Percentiles rank a stretch among this genome's conserved stretches.
Conservation (phyloP, 2,797 vertebrate genomes). For the Cottoperca gobio region DNA sequence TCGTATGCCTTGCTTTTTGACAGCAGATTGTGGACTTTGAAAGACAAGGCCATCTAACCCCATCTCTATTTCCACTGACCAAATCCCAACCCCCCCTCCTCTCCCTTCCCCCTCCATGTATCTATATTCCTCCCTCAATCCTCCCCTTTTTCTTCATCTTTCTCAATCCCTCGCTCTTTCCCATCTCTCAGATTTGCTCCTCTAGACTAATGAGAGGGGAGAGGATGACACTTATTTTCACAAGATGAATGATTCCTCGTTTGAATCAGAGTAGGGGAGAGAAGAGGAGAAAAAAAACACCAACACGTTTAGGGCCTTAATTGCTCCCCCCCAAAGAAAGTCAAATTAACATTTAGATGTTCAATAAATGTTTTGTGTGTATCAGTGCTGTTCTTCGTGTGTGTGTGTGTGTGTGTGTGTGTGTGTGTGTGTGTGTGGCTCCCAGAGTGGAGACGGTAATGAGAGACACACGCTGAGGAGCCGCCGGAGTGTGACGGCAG, state of each 20-base stretch:
- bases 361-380: slow-evolving; percentile 63
- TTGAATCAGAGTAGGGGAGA: slow-evolving; percentile 51
- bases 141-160: slow-evolving; percentile 36
- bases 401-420: slow-evolving; percentile 1
- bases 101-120: slow-evolving; percentile 24
- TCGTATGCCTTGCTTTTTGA: slow-evolving; percentile 46
- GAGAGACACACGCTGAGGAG: slow-evolving; percentile 62
- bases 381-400: slow-evolving; percentile 10
- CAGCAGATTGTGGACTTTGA: slow-evolving; percentile 66
- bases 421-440: slow-evolving; percentile 19
- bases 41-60: slow-evolving; percentile 66
- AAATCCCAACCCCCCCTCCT: slow-evolving; percentile 30
- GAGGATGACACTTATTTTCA: slow-evolving; percentile 68
- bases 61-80: slow-evolving; percentile 56
- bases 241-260: slow-evolving; percentile 72
- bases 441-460: slow-evolving; percentile 48
- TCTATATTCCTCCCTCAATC: slow-evolving; percentile 33
- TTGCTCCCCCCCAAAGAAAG: slow-evolving; percentile 65
- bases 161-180: slow-evolving; percentile 24
- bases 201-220: slow-evolving; percentile 66
- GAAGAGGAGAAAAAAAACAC: slow-evolving; percentile 2
- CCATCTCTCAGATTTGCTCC: slow-evolving; percentile 51
- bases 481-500: slow-evolving; percentile 69
- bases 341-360: slow-evolving; percentile 78
- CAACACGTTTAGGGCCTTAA: slow-evolving; percentile 62